Evolutionary conservation across 2,888 invertebrate species (phyloP).

Genomic region (Drosophila demipolita): DNA sequence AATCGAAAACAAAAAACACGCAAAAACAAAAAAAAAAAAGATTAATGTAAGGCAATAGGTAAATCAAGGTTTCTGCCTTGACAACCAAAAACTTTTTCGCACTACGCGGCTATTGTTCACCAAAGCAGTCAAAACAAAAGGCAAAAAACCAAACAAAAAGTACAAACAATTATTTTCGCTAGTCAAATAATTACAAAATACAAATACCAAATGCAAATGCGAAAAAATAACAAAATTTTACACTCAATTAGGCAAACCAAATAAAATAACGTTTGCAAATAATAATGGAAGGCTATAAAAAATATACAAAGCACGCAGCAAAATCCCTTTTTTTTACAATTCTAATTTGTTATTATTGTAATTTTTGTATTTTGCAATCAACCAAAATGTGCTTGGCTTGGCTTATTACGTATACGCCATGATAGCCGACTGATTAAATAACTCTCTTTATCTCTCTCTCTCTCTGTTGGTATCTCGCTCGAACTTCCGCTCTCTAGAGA

Average conservation of each 20-base stretch:
- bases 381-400: conserved; percentile 1
- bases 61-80: conserved; percentile 50
- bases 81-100: conserved; percentile 52
- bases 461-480: background rate
- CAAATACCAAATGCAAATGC: conserved; percentile 9
- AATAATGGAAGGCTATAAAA: conserved; percentile 12
- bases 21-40: background rate
- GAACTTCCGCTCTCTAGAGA: too few relatives aligned
- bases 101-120: conserved; percentile 41
- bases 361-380: conserved; percentile 22
- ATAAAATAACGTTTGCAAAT: conserved; percentile 38
- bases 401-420: conserved; percentile 52
- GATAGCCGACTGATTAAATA: conserved; percentile 11
- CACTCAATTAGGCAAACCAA: conserved; percentile 46
- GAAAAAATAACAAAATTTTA: conserved; percentile 17
- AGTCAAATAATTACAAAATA: conserved; percentile 45
- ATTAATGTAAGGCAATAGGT: conserved; percentile 18
- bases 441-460: background rate
- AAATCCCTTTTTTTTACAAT: conserved; percentile 6
- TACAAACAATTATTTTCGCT: conserved; percentile 44
- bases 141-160: conserved; percentile 14
- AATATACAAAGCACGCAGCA: conserved; percentile 36
- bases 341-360: conserved; percentile 24
- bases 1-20: background rate
- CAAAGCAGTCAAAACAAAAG: conserved; percentile 13